Base-by-base conservation (phyloP, 2,888 invertebrate species). In the Aproaerema taeniolella region DNA sequence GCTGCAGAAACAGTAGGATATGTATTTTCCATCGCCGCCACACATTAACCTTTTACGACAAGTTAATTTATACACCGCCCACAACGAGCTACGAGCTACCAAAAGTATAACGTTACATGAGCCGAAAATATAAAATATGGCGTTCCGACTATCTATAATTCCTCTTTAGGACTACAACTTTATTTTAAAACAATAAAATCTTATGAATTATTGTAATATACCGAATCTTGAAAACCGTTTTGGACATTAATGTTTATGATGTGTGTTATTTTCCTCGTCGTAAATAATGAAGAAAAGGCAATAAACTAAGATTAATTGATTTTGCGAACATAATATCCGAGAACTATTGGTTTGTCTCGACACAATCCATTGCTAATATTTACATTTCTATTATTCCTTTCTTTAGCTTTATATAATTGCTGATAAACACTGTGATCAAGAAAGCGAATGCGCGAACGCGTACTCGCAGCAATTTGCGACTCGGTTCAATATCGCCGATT, bases 51-150 rank as follows among this genome's bases (percentile, higher is more conserved):
- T 71, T 72, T 70, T 75, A 76, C 65, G 68, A 69, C 61, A 66
- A 64, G 61, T 67, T 74, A 73, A 76, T 76, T 72, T 76, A 76
- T 70, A 60, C 58, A 53, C 63, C 70, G 70, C 74, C 74, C 68
- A 75, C 75, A 51, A 53, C 31, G 54, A 52, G 55, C 59, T 67
- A 60, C 64, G 61, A 63, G 52, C 44, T 59, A 50, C 41, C 40
- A 52, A 50, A 59, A 58, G 67, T 70, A 62, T 75, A 63, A 58
- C 52, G 55, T 78, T 70, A 75, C 71, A 63, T 50, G 58, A 48
- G 46, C 46, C 53, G 62, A 49, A 58, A 55, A 61, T 43, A 46
- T 60, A 50, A 60, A 55, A 57, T 58, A 60, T 55, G 47, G 36
- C 49, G 36, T 26, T 3, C 46, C 36, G 45, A 38, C 40, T 47